Evolutionary conservation across 2,113 vertebrate species (phyloP).

Genomic region (Heteronetta atricapilla): DNA sequence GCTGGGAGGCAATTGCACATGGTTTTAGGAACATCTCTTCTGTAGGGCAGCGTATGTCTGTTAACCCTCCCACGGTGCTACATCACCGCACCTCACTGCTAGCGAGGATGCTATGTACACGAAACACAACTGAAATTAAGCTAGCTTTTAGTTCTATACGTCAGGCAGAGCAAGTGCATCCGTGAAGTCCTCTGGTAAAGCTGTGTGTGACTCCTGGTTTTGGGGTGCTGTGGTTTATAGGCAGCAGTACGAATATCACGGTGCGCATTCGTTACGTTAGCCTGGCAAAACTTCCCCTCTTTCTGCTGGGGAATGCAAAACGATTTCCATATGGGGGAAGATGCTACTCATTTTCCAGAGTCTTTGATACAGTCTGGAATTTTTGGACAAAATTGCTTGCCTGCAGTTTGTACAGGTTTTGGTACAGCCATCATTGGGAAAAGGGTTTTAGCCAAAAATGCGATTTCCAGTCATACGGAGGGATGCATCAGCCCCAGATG

Average conservation of each 20-base stretch:
- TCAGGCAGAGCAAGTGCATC: neutral
- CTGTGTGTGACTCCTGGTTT: neutral
- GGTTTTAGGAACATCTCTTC: neutral
- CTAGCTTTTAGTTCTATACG: neutral
- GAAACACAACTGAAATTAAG: neutral
- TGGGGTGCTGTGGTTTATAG: neutral
- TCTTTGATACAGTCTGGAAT: neutral
- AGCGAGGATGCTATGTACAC: neutral
- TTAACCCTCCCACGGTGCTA: neutral
- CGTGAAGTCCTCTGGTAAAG: neutral
- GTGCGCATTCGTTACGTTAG: neutral
- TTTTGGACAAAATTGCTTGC: neutral
- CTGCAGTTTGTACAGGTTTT: neutral
- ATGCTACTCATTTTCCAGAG: neutral
- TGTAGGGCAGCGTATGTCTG: neutral
- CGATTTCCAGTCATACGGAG: neutral
- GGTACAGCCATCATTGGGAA: neutral
- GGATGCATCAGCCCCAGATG: neutral
- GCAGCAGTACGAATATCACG: neutral
- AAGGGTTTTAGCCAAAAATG: neutral
- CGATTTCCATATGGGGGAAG: neutral
- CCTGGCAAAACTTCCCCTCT: neutral
- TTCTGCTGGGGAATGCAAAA: neutral
- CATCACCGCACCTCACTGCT: neutral
- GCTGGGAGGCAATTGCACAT: neutral